Evolutionary conservation across 2,113 vertebrate genomes (phyloP).

Genomic region (Cryptotis parvus): DNA sequence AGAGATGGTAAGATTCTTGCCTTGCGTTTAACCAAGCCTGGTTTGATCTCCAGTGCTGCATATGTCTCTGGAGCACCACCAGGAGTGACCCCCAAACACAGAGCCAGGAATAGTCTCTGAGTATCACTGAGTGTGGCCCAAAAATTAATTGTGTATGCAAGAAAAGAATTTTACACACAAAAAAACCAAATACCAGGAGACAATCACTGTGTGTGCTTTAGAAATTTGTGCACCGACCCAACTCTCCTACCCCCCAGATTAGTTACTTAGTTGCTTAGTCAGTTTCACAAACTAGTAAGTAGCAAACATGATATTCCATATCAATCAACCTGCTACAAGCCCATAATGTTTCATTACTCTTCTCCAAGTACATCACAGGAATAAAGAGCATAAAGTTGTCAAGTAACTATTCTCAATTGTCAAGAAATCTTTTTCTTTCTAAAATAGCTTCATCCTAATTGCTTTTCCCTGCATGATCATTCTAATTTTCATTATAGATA

Average conservation of each 20-base stretch:
- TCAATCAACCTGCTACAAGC: too few relatives aligned
- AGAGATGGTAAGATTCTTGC: too few relatives aligned
- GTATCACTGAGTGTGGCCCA: too few relatives aligned
- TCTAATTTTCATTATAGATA: conserved; percentile 18
- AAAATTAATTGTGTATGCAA: background rate
- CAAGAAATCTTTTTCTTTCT: conserved; percentile 38
- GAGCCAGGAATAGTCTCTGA: too few relatives aligned
- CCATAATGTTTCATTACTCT: too few relatives aligned
- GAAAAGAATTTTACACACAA: conserved; percentile 7
- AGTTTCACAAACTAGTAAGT: conserved; percentile 43
- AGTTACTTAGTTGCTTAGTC: conserved; percentile 55
- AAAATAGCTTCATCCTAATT: conserved; percentile 22
- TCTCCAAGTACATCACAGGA: too few relatives aligned
- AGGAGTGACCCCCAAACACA: too few relatives aligned
- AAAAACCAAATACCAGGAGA: conserved; percentile 23
- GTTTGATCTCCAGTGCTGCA: too few relatives aligned
- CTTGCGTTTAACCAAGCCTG: too few relatives aligned
- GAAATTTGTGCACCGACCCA: conserved; percentile 9
- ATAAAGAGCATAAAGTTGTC: conserved; percentile 20
- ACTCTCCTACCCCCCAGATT: too few relatives aligned
- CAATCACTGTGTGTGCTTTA: conserved; percentile 30
- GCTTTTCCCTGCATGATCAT: conserved; percentile 22
- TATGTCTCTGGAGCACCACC: too few relatives aligned
- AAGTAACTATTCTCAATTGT: conserved; percentile 46
- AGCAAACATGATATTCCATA: too few relatives aligned